A percentile compares a stretch with the other conserved stretches of the same genome.
phyloP scores from a whole-genome alignment of 2,888 invertebrate genomes.

The Plusia festucae region DNA sequence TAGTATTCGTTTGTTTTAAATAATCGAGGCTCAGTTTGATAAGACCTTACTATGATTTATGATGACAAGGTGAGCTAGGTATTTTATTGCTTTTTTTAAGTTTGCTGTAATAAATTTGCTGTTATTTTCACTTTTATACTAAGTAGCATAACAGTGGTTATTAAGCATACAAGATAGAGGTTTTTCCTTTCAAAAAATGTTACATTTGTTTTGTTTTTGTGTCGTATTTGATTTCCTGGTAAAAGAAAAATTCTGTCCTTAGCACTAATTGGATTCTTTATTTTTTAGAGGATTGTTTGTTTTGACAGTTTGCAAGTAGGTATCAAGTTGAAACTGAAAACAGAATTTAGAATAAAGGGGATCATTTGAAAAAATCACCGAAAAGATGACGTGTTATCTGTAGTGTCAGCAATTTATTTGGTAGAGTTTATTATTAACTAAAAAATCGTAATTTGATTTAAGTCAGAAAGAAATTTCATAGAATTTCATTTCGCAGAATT shows the following conservation, averaged over 20 bases:
- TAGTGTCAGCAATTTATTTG: no score
- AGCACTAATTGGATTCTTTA: slow-evolving; percentile 1
- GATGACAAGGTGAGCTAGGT: not conserved
- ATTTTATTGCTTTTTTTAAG: not conserved
- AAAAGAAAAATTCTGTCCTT: not conserved
- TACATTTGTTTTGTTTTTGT: not conserved
- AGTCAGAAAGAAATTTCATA: no score
- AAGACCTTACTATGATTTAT: slow-evolving; percentile 5
- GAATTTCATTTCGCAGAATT: no score
- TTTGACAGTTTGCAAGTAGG: not conserved
- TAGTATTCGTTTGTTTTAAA: slow-evolving; percentile 33
- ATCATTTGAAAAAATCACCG: no score
- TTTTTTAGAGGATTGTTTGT: not conserved
- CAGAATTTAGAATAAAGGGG: no score
- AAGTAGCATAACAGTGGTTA: not conserved
- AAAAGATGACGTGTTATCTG: no score
- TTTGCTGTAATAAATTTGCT: no score
- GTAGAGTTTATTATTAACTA: no score
- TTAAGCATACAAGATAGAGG: not conserved
- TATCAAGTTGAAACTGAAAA: not conserved
- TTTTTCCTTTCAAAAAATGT: not conserved
- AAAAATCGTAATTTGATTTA: no score
- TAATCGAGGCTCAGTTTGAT: slow-evolving; percentile 19
- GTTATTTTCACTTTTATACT: no score
- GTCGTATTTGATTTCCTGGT: slow-evolving; percentile 1